Base-by-base conservation (phyloP, 1,140 invertebrate species). In the Drosophila repletoides region DNA sequence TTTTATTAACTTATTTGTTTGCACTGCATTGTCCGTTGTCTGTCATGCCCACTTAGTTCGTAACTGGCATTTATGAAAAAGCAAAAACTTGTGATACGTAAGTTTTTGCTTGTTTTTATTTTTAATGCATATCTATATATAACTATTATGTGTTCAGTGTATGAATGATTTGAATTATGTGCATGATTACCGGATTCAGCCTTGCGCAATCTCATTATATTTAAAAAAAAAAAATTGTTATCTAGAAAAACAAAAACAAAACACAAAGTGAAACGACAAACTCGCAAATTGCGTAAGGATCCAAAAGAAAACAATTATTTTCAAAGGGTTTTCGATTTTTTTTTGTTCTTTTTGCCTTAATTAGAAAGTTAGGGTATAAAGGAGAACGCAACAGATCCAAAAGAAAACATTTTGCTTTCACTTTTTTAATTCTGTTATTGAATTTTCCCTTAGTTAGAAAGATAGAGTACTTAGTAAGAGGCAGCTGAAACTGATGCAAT, bases 131-230 rank as follows among this genome's bases (percentile, higher is more conserved):
- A 38, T 61, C 52, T 33, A 24, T 5, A 4, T 26, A 33, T 73
- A 52, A 38, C 45, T 31, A 48, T 51, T 55, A 26, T 45, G 58
- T 73, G 69, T 64, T 56, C 51, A 68, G 21, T 58, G 43, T 45
- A 58, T 70, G 29, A 49, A 29, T 33, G 36, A 31, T 15, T 40
- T 41, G 34, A 24, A 3, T 24, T 31, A 10, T 28, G 31, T 68
- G 49, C 49, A 46, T 48, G 41, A 17, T 24, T 34, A 14, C n/a
- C 9, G 19, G 36, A 55, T 60, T 26, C 41, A 17, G 22, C 29
- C 24, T 60, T 59, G 74, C 71, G 63, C 45, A 86, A 86, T 86
- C 80, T 86, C 80, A 86, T 86, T 86, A 86, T 61, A 53, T 73
- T 83, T 75, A 63, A 56, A 43, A 10, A 21, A 45, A 24, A 26